Conservation (phyloP, 2,113 vertebrate species). For the Tragulus kanchil region DNA sequence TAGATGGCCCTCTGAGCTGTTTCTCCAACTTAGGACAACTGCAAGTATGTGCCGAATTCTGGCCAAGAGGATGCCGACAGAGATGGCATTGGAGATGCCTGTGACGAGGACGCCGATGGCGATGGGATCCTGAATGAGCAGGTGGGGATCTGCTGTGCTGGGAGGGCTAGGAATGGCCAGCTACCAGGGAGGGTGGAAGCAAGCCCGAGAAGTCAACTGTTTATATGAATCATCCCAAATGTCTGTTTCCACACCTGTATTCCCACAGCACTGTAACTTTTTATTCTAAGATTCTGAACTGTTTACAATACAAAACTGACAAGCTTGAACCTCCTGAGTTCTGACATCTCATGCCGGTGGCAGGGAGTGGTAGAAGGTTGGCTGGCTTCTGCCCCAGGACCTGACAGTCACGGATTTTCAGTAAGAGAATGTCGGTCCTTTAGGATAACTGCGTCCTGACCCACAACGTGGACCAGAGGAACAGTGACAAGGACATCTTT, state of each 20-base stretch:
- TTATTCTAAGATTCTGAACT: background rate
- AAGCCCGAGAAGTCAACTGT: background rate
- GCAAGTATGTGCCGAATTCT: slow-evolving; percentile 96
- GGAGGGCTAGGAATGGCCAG: background rate
- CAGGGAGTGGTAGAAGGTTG: background rate
- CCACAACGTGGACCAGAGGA: slow-evolving; percentile 95
- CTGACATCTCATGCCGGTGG: background rate
- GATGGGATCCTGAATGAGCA: slow-evolving; percentile 95
- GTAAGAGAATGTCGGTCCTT: background rate
- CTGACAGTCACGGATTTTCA: background rate
- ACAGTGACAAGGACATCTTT: slow-evolving; percentile 94
- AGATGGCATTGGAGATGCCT: slow-evolving; percentile 94
- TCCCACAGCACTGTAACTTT: background rate
- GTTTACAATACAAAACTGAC: slow-evolving; percentile 16
- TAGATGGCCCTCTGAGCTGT: background rate
- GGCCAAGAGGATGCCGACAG: slow-evolving; percentile 97
- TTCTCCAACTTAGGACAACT: slow-evolving; percentile 93
- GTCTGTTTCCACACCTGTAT: background rate
- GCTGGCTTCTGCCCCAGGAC: background rate
- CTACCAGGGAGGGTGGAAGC: background rate
- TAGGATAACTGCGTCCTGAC: slow-evolving; percentile 97
- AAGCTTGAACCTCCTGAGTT: background rate
- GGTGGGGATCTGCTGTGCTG: slow-evolving; percentile 87
- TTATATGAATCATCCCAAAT: background rate
- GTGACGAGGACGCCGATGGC: slow-evolving; percentile 96